These are phyloP conservation scores for Cantharis nigra DNA, from an alignment of 2,888 invertebrate genomes.

Conservation along the genomic window DNA sequence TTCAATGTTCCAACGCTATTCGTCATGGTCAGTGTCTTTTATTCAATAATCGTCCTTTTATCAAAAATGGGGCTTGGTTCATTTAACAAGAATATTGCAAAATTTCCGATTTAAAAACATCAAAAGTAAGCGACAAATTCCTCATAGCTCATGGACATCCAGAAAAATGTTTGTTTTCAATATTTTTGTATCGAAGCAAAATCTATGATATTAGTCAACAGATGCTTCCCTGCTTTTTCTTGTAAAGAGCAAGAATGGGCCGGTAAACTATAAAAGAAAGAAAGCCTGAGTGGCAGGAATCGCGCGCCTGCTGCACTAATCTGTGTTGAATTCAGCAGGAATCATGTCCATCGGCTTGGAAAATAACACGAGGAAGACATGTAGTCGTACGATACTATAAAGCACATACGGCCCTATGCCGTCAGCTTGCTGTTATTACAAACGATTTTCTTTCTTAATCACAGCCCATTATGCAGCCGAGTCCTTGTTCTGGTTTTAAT, in stretches of 20 bases:
- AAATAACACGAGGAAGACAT: slow-evolving; percentile 60
- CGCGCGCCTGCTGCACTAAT: slow-evolving; percentile 50
- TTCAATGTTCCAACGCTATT: slow-evolving; percentile 4
- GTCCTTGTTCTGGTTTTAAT: background rate
- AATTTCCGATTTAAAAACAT: slow-evolving; percentile 16
- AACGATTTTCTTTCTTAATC: background rate
- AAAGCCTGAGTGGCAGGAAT: slow-evolving; percentile 50
- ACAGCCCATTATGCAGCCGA: background rate
- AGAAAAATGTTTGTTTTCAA: background rate
- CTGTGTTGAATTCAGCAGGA: slow-evolving; percentile 53
- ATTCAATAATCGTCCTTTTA: slow-evolving; percentile 5
- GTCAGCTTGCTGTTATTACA: background rate
- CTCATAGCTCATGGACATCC: background rate
- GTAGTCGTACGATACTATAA: slow-evolving; percentile 4
- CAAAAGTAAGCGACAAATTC: background rate
- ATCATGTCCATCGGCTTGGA: slow-evolving; percentile 64
- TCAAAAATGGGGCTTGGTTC: slow-evolving; percentile 8
- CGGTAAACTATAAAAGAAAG: slow-evolving; percentile 20
- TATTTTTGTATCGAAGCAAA: background rate
- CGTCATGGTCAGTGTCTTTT: slow-evolving; percentile 14
- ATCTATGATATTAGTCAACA: background rate
- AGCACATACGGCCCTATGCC: slow-evolving; percentile 27
- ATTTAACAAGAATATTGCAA: slow-evolving; percentile 21
- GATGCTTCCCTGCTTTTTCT: slow-evolving; percentile 14
- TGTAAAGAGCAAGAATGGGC: slow-evolving; percentile 12